These are phyloP conservation scores for Spea bombifrons DNA, from an alignment of 2,113 vertebrate genomes.

Conservation along the genomic window DNA sequence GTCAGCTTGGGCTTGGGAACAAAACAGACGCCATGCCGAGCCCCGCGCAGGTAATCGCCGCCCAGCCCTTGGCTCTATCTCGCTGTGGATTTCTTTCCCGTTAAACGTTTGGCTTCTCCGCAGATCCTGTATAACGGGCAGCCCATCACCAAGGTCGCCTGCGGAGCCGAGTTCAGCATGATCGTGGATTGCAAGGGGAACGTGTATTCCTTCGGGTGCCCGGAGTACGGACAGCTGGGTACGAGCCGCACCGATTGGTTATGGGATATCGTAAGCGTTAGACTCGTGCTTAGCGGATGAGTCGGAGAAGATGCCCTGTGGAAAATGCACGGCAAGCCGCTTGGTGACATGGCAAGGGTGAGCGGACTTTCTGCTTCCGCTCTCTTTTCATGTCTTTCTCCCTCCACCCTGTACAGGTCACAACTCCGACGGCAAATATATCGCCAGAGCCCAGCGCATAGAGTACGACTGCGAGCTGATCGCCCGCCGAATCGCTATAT, in stretches of 20 bases:
- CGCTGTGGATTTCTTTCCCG: not conserved
- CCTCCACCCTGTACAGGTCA: slow-evolving; percentile 68
- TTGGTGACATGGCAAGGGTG: too few relatives aligned
- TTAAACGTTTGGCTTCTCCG: not conserved
- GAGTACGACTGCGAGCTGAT: slow-evolving; percentile 96
- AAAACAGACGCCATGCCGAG: slow-evolving; percentile 91
- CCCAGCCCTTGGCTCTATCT: not conserved
- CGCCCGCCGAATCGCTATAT: slow-evolving; percentile 87
- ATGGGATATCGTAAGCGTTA: too few relatives aligned
- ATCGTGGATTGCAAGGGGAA: slow-evolving; percentile 97
- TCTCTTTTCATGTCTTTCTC: rapidly evolving
- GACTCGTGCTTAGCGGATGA: too few relatives aligned
- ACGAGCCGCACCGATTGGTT: slow-evolving; percentile 40
- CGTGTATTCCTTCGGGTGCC: slow-evolving; percentile 93
- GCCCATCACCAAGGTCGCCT: slow-evolving; percentile 91
- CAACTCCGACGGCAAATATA: slow-evolving; percentile 95
- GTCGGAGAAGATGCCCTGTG: too few relatives aligned
- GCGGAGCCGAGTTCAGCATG: slow-evolving; percentile 96
- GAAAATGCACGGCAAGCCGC: too few relatives aligned
- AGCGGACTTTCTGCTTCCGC: too few relatives aligned
- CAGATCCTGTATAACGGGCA: slow-evolving; percentile 96
- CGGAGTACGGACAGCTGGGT: slow-evolving; percentile 95
- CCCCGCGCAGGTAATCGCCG: slow-evolving; percentile 74
- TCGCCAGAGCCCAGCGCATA: slow-evolving; percentile 90
- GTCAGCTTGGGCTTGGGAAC: slow-evolving; percentile 90